Base-by-base conservation (phyloP, 2,888 invertebrate genomes). In the Andrena camellia region DNA sequence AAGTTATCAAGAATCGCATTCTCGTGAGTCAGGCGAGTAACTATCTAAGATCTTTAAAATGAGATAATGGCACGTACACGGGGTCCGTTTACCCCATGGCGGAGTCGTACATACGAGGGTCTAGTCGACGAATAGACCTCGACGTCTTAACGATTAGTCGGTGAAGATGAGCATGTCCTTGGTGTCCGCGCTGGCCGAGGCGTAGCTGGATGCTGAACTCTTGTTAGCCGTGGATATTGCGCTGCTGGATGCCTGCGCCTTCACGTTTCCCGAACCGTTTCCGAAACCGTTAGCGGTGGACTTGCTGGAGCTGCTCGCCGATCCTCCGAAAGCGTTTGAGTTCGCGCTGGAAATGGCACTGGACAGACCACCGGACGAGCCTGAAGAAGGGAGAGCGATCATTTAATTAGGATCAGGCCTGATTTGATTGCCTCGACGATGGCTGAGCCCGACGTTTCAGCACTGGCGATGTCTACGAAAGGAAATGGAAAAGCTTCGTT, bases 111-210 rank as follows among this genome's bases (percentile, higher is more conserved):
- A 42, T 42, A 35, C 13, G 35, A 10, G 33, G 8, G n/a, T 20
- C 10, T 23, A 2, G 52, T 42, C 10, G 54, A 5, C 10, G 20
- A 42, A 17, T 5, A 23, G 7, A 33, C 59, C n/a, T 31, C 10
- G 7, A 23, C 13, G 23, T 60, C 26, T 54, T 23, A 1, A 8
- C 4, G 26, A 42, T 83, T 75, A 88, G 13, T 79, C 35, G 62
- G 66, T 84, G 81, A 92, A 92, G 59, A 92, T 76, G 69, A 92
- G 86, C 89, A 86, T 89, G 35, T 89, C 88, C 3, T 78, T 78
- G 7, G 91, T 90, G 57, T 91, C 80, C 13, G 75, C 71, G 3
- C 72, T 59, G 2, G 90, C 87, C 1, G 85, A 72, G 1, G 92
- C 92, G 1, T 87, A 78, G 33, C 90, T 89, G 35, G 88, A 86